These are phyloP conservation scores for Palythoa caribaeorum DNA, from an alignment of 92 coral and sea anemone genomes.

Conservation along the genomic window DNA sequence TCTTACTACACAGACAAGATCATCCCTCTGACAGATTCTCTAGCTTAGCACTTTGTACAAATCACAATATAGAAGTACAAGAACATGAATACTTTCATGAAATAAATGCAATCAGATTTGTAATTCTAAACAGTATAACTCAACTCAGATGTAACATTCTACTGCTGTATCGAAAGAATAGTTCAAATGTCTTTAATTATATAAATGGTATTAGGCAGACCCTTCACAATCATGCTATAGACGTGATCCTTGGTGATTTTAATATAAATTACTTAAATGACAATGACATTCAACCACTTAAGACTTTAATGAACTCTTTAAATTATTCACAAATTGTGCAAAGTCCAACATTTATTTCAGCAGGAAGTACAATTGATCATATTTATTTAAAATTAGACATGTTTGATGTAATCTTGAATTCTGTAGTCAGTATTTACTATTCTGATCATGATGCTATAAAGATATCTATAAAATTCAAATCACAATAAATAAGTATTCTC, in stretches of 20 bases:
- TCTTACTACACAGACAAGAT: constrained; percentile 35
- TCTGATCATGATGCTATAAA: constrained; percentile 45
- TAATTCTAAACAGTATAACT: constrained; percentile 1
- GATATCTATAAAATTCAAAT: constrained; percentile 21
- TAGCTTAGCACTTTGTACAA: constrained; percentile 31
- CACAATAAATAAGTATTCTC: constrained; percentile 21
- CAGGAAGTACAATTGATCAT: constrained; percentile 49
- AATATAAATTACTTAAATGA: constrained; percentile 37
- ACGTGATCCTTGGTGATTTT: constrained; percentile 47
- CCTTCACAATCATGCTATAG: constrained; percentile 41
- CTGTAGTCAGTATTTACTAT: constrained; percentile 37
- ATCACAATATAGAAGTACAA: constrained; percentile 9
- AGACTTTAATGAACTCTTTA: constrained; percentile 30
- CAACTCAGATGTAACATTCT: constrained; percentile 28
- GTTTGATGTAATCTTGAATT: constrained; percentile 26
- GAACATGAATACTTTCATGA: constrained; percentile 22
- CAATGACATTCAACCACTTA: constrained; percentile 38
- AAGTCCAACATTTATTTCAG: constrained; percentile 52
- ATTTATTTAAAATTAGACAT: constrained; percentile 34
- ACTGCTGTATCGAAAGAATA: constrained; percentile 36
- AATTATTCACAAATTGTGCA: constrained; percentile 45
- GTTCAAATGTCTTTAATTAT: constrained; percentile 30
- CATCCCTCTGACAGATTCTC: constrained; percentile 40
- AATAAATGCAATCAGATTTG: constrained; percentile 21
- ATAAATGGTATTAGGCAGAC: constrained; percentile 11